A percentile compares a stretch with the other conserved stretches of the same genome.
These are phyloP conservation scores for Pyrrhura leucotis DNA, from an alignment of 2,797 vertebrate genomes.

Conservation along the genomic window DNA sequence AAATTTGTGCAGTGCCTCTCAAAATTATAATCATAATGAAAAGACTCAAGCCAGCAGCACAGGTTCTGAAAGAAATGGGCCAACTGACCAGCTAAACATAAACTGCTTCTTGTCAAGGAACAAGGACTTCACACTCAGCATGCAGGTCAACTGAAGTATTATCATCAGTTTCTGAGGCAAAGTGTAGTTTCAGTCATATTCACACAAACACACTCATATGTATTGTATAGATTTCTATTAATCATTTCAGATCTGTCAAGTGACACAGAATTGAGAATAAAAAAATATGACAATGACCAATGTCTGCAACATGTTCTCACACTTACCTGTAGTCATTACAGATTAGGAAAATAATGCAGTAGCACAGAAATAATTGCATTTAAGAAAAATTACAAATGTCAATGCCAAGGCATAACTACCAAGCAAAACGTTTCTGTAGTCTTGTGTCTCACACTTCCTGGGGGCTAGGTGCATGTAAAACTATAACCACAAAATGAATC, in stretches of 20 bases:
- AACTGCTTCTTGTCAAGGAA: not conserved
- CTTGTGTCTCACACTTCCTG: not conserved
- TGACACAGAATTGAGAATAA: not conserved
- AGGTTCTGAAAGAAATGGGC: not conserved
- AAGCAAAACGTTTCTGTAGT: not conserved
- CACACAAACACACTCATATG: not conserved
- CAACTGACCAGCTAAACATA: not conserved
- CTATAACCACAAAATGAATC: not conserved
- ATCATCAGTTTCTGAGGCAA: not conserved
- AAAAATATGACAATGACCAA: not conserved
- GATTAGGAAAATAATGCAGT: not conserved
- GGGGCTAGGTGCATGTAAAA: not conserved
- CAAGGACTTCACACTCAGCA: rapidly evolving
- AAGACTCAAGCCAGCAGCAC: not conserved
- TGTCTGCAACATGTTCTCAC: not conserved
- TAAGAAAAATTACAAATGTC: not conserved
- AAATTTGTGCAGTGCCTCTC: not conserved
- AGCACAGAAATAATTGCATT: not conserved
- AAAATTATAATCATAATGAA: not conserved
- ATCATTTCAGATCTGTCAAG: not conserved
- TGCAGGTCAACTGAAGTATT: not conserved
- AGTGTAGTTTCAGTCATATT: not conserved
- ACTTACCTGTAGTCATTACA: not conserved
- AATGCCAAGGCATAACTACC: not conserved
- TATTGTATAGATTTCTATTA: not conserved